Base-by-base conservation (phyloP, 2,888 invertebrate species). In the Machimus atricapillus region DNA sequence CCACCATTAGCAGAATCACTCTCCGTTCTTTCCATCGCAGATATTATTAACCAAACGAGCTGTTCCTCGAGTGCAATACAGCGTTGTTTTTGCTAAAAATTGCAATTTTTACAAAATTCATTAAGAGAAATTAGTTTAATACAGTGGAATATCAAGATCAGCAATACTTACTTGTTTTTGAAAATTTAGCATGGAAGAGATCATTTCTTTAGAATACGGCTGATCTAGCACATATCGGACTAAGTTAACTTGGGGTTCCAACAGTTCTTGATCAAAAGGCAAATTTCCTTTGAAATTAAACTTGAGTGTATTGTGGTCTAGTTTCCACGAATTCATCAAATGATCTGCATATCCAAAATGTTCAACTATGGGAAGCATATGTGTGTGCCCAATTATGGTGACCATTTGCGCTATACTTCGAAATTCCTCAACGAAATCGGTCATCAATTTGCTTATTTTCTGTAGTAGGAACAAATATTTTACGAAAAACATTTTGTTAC, bases 191-290 rank as follows among this genome's bases (percentile, higher is more conserved):
- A 99, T 98, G 3, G 96, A 97, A 90, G 97, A 98, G 89, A 98
- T 97, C 97, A 98, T 98, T 91, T 99, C 99, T 89, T 98, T 94
- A 1, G 98, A 98, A 92, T 98, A 99, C 0, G 98, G 98, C 91
- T 99, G 98, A 90, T 98, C 97, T 16, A 99, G 92, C 37, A 99
- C 98, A 92, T 98, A 98, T 89, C 97, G 94, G 40, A 99, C 92
- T 52, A 99, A 93, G 56, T 96, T 95, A 8, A 97, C 97, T 93
- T 99, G 98, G 9, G 98, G 97, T 91, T 97, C 96, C 19, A 97
- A 92, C 43, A 98, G 92, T 90, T 98, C 97, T 88, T 96, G 96
- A 89, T 97, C 96, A 91, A 98, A 99, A 0, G 99, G 99, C 87
- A 99, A 93, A 90, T 96, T 97, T 34, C 94, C 94, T 90, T 94